phyloP scores from a whole-genome alignment of 1,140 invertebrate species.

The Mamestra configurata region DNA sequence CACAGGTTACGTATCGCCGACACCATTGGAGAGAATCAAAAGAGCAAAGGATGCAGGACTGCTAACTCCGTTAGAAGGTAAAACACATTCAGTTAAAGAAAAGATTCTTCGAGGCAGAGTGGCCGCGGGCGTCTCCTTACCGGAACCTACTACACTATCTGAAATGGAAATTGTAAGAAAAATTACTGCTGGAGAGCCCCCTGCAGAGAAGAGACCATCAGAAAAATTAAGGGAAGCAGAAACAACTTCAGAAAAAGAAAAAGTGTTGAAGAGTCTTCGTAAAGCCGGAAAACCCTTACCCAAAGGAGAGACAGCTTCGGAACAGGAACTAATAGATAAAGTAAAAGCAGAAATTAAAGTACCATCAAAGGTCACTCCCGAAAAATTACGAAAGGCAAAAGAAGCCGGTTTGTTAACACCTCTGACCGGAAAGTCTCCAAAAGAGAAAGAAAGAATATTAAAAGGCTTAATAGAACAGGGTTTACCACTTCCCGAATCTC shows the following conservation, averaged over 20 bases:
- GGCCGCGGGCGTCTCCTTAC: slow-evolving; percentile 48
- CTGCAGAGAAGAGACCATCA: neutral
- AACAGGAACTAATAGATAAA: slow-evolving; percentile 54
- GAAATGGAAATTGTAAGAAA: slow-evolving; percentile 25
- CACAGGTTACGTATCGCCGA: slow-evolving; percentile 47
- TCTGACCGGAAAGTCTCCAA: slow-evolving; percentile 59
- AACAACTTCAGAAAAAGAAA: slow-evolving; percentile 53
- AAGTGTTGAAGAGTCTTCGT: neutral
- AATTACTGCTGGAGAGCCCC: neutral
- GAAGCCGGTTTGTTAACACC: slow-evolving; percentile 60
- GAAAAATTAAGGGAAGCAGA: slow-evolving; percentile 51
- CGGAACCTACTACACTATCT: slow-evolving; percentile 47
- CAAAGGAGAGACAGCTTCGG: slow-evolving; percentile 51
- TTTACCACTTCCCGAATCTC: slow-evolving; percentile 61
- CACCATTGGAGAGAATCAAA: slow-evolving; percentile 48
- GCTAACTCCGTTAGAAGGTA: slow-evolving; percentile 54
- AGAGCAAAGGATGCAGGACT: slow-evolving; percentile 54
- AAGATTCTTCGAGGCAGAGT: slow-evolving; percentile 37
- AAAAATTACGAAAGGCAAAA: slow-evolving; percentile 61
- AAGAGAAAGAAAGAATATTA: slow-evolving; percentile 64
- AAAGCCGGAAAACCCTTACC: slow-evolving; percentile 45
- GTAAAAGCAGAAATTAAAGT: slow-evolving; percentile 52
- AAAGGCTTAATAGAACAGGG: slow-evolving; percentile 55
- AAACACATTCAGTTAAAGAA: slow-evolving; percentile 51
- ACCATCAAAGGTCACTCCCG: slow-evolving; percentile 48